A percentile compares a stretch with the other conserved stretches of the same genome.
Evolutionary conservation across 2,797 vertebrate genomes (phyloP).

Genomic region (Labroides dimidiatus): DNA sequence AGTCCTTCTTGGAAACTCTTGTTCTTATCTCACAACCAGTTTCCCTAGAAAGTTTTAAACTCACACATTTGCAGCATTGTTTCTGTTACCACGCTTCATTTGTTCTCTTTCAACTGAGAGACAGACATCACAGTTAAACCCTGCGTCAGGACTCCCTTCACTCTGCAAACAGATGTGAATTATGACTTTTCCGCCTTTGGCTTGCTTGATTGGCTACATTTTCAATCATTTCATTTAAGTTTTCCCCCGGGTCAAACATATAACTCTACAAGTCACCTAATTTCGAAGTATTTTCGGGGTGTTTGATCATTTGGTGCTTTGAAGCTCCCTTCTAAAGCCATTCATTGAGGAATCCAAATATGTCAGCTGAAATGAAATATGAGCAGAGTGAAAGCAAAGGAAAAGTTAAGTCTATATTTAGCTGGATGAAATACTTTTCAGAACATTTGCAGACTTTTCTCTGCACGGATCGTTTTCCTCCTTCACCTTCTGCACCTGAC

Average conservation of each 20-base stretch:
- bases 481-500: constrained; percentile 35
- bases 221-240: background rate
- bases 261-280: constrained; percentile 1
- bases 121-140: constrained; percentile 21
- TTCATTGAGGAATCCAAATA: constrained; percentile 2
- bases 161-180: constrained; percentile 22
- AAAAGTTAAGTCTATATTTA: constrained; percentile 7
- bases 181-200: constrained; percentile 10
- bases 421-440: constrained; percentile 16
- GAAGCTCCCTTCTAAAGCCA: background rate
- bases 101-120: constrained; percentile 17
- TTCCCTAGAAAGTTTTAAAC: constrained; percentile 1
- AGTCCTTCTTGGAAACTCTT: background rate
- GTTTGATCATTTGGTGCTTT: background rate
- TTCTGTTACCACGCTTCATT: constrained; percentile 16
- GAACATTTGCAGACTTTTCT: constrained; percentile 16
- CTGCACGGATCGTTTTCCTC: constrained; percentile 19
- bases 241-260: background rate
- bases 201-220: background rate
- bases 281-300: background rate
- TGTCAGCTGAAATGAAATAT: constrained; percentile 10
- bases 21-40: constrained; percentile 2
- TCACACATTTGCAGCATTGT: background rate
- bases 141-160: constrained; percentile 18
- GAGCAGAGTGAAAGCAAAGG: background rate